Percentiles rank a stretch among this genome's conserved stretches.
Evolutionary conservation across 1,140 invertebrate species (phyloP).

Genomic region (Babylonia areolata): DNA sequence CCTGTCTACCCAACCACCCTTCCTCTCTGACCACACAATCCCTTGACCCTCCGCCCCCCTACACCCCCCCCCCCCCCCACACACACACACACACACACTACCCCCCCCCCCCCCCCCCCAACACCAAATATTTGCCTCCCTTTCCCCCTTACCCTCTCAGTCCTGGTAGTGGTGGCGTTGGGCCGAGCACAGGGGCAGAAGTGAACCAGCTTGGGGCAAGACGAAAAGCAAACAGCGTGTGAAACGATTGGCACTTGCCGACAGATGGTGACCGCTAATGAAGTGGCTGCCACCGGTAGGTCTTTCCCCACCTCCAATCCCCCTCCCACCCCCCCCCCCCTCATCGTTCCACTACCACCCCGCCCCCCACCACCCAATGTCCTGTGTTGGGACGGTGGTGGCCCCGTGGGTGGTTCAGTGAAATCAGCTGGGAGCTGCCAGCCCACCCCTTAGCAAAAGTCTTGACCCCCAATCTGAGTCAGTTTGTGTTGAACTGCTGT

Average conservation of each 20-base stretch:
- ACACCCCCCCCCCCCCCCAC: not conserved
- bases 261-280: not conserved
- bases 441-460: no score
- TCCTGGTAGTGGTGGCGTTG: no score
- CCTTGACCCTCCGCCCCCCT: no score
- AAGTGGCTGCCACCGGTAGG: not conserved
- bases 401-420: not conserved
- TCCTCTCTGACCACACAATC: no score
- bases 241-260: constrained; percentile 7
- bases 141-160: no score
- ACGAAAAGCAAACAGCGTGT: not conserved
- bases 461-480: no score
- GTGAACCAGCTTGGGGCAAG: not conserved
- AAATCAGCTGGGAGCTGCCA: no score
- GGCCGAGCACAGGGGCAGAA: not conserved
- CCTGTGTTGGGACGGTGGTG: not conserved
- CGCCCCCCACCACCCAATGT: not conserved
- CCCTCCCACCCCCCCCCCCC: no score
- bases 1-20: no score
- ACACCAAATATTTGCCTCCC: not conserved
- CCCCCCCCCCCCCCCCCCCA: not conserved
- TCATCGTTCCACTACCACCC: not conserved
- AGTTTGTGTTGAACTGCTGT: no score
- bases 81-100: not conserved
- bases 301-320: no score